Evolutionary conservation across 2,797 vertebrate genomes (phyloP).

Genomic region (Squalus acanthias): DNA sequence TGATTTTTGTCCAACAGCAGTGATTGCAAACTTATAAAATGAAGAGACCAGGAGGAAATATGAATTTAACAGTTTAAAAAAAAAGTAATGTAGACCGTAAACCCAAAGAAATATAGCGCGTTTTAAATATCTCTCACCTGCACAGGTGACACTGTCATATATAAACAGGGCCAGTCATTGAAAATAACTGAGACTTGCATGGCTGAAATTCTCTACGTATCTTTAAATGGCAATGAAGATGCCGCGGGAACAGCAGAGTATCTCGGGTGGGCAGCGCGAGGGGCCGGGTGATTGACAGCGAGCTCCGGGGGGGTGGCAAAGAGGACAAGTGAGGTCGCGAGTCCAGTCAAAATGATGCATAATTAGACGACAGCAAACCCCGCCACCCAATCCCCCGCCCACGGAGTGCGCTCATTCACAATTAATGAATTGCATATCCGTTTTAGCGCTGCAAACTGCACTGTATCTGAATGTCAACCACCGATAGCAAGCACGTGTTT

Average conservation of each 20-base stretch:
- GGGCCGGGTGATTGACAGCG: not conserved
- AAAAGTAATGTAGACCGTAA: not conserved
- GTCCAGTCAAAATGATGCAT: not conserved
- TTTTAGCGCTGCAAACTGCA: no score
- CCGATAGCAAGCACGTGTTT: not conserved
- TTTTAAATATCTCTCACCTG: not conserved
- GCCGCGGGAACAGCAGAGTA: not conserved
- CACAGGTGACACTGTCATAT: not conserved
- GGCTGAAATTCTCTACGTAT: not conserved
- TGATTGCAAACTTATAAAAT: not conserved
- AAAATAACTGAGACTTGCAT: slow-evolving; percentile 1
- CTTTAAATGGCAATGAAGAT: not conserved
- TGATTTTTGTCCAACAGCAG: not conserved
- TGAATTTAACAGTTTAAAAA: not conserved
- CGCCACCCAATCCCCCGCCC: not conserved
- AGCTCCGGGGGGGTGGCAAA: not conserved
- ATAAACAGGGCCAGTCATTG: not conserved
- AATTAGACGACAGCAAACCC: not conserved
- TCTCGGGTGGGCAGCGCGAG: not conserved
- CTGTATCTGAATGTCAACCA: not conserved
- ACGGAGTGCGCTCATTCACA: not conserved
- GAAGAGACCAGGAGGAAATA: not conserved
- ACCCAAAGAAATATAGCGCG: not conserved
- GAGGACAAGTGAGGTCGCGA: not conserved
- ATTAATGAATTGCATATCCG: not conserved